Evolutionary conservation across 2,113 vertebrate species (phyloP).

Genomic region (Myrmecophaga tridactyla): DNA sequence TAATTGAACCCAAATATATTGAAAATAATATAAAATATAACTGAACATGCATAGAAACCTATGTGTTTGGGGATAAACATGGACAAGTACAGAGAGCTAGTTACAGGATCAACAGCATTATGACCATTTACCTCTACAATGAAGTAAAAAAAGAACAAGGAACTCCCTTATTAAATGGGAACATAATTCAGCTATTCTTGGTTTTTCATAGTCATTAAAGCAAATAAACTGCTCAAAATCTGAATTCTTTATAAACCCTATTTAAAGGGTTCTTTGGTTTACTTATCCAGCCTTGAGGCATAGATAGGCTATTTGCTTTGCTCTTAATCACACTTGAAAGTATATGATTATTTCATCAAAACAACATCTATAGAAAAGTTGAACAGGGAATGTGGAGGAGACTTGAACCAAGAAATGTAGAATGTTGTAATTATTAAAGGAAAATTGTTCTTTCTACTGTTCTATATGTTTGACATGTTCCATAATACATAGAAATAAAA

Average conservation of each 20-base stretch:
- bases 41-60: slow-evolving; percentile 1
- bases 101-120: background rate
- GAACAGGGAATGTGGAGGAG: background rate
- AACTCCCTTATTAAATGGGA: no score
- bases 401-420: slow-evolving; percentile 20
- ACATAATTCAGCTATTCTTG: no score
- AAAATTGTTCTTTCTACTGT: background rate
- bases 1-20: background rate
- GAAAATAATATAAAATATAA: slow-evolving; percentile 36
- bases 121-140: background rate
- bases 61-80: background rate
- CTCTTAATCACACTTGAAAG: background rate
- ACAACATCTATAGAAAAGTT: background rate
- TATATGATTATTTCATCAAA: background rate
- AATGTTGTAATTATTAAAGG: background rate
- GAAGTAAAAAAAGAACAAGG: no score
- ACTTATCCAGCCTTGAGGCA: background rate
- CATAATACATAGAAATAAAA: background rate
- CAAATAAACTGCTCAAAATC: background rate
- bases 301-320: background rate
- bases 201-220: no score
- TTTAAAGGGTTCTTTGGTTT: background rate
- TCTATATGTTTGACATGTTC: background rate
- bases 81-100: background rate
- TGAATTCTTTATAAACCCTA: background rate